Evolutionary conservation across 2,113 vertebrate genomes (phyloP), one percentile per base, ranked within the genome.

Genomic region (Sinocyclocheilus rhinocerous): DNA sequence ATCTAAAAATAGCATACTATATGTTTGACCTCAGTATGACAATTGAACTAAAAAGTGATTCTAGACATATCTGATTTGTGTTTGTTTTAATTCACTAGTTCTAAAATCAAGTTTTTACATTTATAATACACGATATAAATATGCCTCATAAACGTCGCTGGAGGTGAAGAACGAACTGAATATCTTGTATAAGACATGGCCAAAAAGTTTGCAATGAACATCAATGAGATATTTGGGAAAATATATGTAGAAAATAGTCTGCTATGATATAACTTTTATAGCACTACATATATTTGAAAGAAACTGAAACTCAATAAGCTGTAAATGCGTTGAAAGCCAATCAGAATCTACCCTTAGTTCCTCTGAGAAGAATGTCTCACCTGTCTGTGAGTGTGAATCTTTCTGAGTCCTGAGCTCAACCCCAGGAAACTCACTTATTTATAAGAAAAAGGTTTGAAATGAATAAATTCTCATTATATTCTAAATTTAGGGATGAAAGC

Each of bases 341-440:
- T 73, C 76, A 79, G 76, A 80, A 80, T 59, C 69, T 16, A 12
- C 50, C 65, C 2, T 29, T 67, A 81, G 63, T 72, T 86, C 50
- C 67, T 80, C 84, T 24, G 36, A 29, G 65, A 45, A 86, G 69
- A 79, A 86, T 80, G 22, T 48, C 33, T 86, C 84, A 81, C 82
- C 61, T 75, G 33, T 59, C 65, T 42, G 76, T 48, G 85, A 81
- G 55, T 61, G 24, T 26, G 65, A 63, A 45, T 72, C 77, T 45
- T 80, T 57, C 65, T 70, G 50, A 70, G 65, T 70, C 45, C 45
- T n/a, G 48, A 39, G 52, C 50, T 84, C 50, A 84, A 59, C 69
- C 82, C 16, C 82, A 42, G 24, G 77, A 80, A 80, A 80, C 57
- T 59, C 55, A n/a, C 55, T 63, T 63, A 80, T 80, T 80, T 80